Conservation (phyloP, 2,113 vertebrate species). For the Danionella cerebrum region DNA sequence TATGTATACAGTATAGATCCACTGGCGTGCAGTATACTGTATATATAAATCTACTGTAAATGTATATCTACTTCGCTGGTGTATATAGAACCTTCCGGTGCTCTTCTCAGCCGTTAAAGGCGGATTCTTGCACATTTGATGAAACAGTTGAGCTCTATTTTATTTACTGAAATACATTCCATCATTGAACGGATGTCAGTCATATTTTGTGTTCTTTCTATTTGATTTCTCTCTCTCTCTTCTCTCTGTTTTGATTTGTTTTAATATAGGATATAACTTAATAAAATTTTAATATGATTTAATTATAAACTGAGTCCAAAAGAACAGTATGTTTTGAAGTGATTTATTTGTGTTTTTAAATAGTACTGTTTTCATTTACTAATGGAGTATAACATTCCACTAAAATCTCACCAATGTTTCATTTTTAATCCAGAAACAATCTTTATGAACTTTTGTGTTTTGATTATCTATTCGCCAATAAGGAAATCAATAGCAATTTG, state of each 20-base stretch:
- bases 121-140: conserved; percentile 97
- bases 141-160: conserved; percentile 98
- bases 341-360: not conserved
- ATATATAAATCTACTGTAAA: conserved; percentile 37
- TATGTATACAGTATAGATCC: conserved; percentile 44
- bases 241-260: conserved; percentile 58
- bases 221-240: conserved; percentile 46
- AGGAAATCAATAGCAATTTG: too few relatives aligned
- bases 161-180: conserved; percentile 73
- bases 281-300: conserved; percentile 70
- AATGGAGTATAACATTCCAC: too few relatives aligned
- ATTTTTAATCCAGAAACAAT: too few relatives aligned
- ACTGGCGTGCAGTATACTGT: conserved; percentile 30
- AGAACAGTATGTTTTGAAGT: conserved; percentile 20
- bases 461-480: too few relatives aligned
- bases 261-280: conserved; percentile 67
- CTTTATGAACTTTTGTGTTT: too few relatives aligned
- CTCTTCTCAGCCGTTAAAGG: conserved; percentile 97
- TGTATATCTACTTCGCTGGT: conserved; percentile 44
- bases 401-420: too few relatives aligned
- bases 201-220: conserved; percentile 56
- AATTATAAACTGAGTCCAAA: conserved; percentile 45
- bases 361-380: too few relatives aligned
- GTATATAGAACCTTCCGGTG: conserved; percentile 57
- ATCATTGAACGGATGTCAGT: conserved; percentile 57